Base-by-base conservation (phyloP, 1,140 invertebrate genomes). In the Gyrodactylus salaris region DNA sequence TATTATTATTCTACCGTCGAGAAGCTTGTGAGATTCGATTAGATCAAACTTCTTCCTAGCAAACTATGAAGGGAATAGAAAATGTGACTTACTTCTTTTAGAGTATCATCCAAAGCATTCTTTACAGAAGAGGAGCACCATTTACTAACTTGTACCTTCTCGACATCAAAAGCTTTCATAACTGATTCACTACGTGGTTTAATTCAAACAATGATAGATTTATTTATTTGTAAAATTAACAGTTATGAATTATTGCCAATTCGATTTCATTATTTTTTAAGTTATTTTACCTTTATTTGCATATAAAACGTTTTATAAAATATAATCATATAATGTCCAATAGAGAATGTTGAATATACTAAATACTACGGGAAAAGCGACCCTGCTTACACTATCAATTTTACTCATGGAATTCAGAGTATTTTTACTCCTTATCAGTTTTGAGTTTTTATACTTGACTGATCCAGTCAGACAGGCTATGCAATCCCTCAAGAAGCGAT, bases 281-380 rank as follows among this genome's bases (percentile, higher is more conserved):
- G n/a, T n/a, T n/a, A n/a, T n/a, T n/a, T n/a, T n/a, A n/a, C n/a
- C n/a, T n/a, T n/a, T n/a, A n/a, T n/a, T n/a, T n/a, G n/a, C n/a
- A n/a, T n/a, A n/a, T n/a, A n/a, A n/a, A n/a, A n/a, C n/a, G n/a
- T n/a, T n/a, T 54, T 54, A 54, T 54, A 54, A 54, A 71, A 71
- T 71, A 25, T 71, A 71, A 25, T 24, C 7, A 79, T 89, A 89
- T 54, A 86, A 82, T 75, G 88, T 81, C 89, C 89, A 93, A 79
- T 92, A 93, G 77, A 87, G 85, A 24, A 91, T 78, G 77, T 91
- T 91, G 68, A 92, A 85, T 0, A 89, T 79, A 0, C 85, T 84
- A 78, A 91, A 92, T 0, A 88, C 88, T 0, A 87, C 84, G 0
- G 90, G 90, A 78, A 94, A 94, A 21, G 89, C 79, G 71, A 91